These are phyloP conservation scores for Danaus plexippus DNA, from an alignment of 1,140 invertebrate species.

Conservation along the genomic window DNA sequence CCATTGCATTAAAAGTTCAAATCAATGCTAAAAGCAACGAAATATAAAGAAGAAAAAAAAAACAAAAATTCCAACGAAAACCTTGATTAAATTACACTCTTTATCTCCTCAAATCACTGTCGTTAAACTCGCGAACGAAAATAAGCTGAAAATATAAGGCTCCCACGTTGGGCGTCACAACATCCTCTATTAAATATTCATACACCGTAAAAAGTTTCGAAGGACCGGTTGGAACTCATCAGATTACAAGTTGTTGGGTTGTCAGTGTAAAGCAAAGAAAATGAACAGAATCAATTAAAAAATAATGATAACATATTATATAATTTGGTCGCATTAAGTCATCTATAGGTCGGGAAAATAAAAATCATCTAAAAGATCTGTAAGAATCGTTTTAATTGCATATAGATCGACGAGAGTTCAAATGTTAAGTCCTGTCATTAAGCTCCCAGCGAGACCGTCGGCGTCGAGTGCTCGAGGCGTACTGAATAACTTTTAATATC, in stretches of 20 bases:
- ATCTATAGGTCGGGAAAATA: no score
- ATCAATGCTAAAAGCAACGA: constrained; percentile 7
- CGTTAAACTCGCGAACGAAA: constrained; percentile 31
- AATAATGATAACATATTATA: no score
- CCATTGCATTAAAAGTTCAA: neutral
- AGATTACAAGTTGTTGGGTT: constrained; percentile 48
- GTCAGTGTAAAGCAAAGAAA: constrained; percentile 19
- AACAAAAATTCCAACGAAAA: constrained; percentile 26
- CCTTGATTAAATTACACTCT: constrained; percentile 47
- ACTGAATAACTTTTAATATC: constrained; percentile 62
- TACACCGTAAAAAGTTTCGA: constrained; percentile 45
- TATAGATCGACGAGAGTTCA: constrained; percentile 18
- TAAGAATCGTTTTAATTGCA: neutral
- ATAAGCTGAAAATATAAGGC: constrained; percentile 38
- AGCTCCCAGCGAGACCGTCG: constrained; percentile 39
- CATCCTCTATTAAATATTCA: constrained; percentile 46
- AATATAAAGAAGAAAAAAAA: constrained; percentile 15
- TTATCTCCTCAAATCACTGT: constrained; percentile 48
- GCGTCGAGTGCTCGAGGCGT: constrained; percentile 45
- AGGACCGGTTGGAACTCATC: constrained; percentile 43
- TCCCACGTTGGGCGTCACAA: constrained; percentile 40
- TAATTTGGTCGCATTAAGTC: no score
- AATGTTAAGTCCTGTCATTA: constrained; percentile 34
- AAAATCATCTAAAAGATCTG: neutral
- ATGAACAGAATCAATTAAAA: no score